Conservation (phyloP, 2,888 invertebrate species). For the Charanyca ferruginea region DNA sequence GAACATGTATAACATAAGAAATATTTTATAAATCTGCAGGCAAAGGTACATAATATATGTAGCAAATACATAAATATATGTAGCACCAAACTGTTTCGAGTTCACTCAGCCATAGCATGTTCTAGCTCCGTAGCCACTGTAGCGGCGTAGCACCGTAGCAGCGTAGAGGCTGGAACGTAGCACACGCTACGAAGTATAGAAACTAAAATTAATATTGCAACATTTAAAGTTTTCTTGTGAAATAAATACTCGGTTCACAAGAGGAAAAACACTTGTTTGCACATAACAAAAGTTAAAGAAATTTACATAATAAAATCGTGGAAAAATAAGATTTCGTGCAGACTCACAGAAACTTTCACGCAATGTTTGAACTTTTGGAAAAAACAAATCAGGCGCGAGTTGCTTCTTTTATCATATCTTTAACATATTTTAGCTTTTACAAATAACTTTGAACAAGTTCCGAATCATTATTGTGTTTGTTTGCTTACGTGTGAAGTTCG, state of each 20-base stretch:
- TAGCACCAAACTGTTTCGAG: constrained; percentile 43
- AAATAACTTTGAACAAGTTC: constrained; percentile 44
- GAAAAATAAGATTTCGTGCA: constrained; percentile 56
- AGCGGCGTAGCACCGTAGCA: constrained; percentile 49
- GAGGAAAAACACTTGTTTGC: constrained; percentile 53
- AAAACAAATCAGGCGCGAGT: constrained; percentile 59
- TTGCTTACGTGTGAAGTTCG: constrained; percentile 31
- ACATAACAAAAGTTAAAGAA: constrained; percentile 43
- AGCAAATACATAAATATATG: too few species aligned
- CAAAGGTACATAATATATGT: constrained; percentile 16
- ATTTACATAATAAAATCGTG: constrained; percentile 62
- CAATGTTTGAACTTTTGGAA: constrained; percentile 57
- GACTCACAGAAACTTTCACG: constrained; percentile 47
- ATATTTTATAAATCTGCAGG: constrained; percentile 44
- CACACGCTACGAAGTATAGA: constrained; percentile 18
- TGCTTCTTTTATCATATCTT: constrained; percentile 54
- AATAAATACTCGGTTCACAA: constrained; percentile 21
- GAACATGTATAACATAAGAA: constrained; percentile 27
- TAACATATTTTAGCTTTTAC: constrained; percentile 58
- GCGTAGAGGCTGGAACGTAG: constrained; percentile 56
- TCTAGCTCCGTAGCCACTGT: constrained; percentile 62
- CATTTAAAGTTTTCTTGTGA: not conserved
- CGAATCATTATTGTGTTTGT: constrained; percentile 45
- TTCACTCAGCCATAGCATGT: constrained; percentile 64
- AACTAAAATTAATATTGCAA: constrained; percentile 15